These are phyloP conservation scores for Campaea margaritaria DNA, from an alignment of 2,888 invertebrate genomes.

Conservation along the genomic window DNA sequence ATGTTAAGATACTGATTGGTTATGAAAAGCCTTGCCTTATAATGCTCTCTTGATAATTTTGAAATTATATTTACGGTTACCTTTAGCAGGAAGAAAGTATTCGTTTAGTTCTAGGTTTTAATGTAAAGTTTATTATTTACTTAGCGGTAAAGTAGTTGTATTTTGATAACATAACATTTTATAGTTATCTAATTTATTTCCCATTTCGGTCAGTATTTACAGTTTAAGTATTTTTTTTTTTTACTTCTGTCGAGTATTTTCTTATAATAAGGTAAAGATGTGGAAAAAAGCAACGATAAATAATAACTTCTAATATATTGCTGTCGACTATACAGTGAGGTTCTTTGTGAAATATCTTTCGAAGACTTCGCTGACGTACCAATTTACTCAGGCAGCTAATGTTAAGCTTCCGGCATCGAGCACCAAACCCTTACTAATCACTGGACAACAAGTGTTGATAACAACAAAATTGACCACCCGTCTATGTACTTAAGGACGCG, in stretches of 20 bases:
- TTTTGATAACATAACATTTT: constrained; percentile 63
- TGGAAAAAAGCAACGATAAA: constrained; percentile 63
- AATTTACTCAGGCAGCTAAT: constrained; percentile 37
- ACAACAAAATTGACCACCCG: too few relatives aligned
- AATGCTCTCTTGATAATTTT: constrained; percentile 81
- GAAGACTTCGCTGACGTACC: neutral
- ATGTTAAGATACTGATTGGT: constrained; percentile 51
- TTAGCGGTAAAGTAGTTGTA: constrained; percentile 61
- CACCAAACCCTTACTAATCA: too few relatives aligned
- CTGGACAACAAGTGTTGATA: too few relatives aligned
- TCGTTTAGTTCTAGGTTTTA: constrained; percentile 76
- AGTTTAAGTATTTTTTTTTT: constrained; percentile 81
- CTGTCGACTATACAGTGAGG: constrained; percentile 8
- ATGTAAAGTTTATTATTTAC: constrained; percentile 78
- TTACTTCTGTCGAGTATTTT: constrained; percentile 67
- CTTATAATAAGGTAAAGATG: constrained; percentile 62
- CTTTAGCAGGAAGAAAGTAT: constrained; percentile 83
- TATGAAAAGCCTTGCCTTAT: constrained; percentile 74
- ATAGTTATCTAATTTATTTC: constrained; percentile 81
- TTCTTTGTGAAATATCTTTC: constrained; percentile 1
- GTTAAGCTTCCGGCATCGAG: constrained; percentile 25
- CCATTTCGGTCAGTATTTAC: constrained; percentile 85
- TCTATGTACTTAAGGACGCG: too few relatives aligned
- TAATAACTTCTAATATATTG: constrained; percentile 16
- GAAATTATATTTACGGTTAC: constrained; percentile 83